A percentile compares a stretch with the other conserved stretches of the same genome.
Conservation (phyloP, 2,888 invertebrate species). For the Gari tellinella region DNA sequence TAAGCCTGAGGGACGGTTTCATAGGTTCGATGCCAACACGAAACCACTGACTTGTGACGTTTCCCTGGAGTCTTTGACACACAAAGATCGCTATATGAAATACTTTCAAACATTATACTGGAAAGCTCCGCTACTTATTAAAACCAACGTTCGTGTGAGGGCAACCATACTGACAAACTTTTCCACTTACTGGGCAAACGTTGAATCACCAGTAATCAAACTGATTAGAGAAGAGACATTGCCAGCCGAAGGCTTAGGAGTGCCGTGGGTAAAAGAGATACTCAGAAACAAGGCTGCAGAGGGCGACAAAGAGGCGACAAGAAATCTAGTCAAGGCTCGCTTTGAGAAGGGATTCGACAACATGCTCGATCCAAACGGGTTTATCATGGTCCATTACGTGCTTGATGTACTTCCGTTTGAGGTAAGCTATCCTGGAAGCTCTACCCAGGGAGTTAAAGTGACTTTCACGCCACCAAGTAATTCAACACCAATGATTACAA, state of each 20-base stretch:
- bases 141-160: conserved; percentile 35
- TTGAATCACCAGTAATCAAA: conserved; percentile 33
- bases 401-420: conserved; percentile 49
- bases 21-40: conserved; percentile 19
- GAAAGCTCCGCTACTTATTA: conserved; percentile 41
- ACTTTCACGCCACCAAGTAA: too few relatives aligned
- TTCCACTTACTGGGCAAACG: conserved; percentile 47
- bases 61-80: conserved; percentile 33
- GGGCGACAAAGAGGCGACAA: conserved; percentile 20
- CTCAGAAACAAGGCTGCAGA: conserved; percentile 30
- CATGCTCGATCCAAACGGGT: conserved; percentile 43
- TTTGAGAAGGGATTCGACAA: conserved; percentile 46
- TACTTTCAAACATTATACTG: conserved; percentile 29
- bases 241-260: conserved; percentile 39
- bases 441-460: too few relatives aligned
- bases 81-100: conserved; percentile 45
- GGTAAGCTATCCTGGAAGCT: conserved; percentile 19
- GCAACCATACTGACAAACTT: conserved; percentile 50
- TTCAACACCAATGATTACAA: too few relatives aligned
- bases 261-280: conserved; percentile 54
- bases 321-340: conserved; percentile 26
- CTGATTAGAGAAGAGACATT: conserved; percentile 16
- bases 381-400: conserved; percentile 49
- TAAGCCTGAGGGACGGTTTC: conserved; percentile 26
- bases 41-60: conserved; percentile 34